phyloP scores from a whole-genome alignment of 2,797 vertebrate species.

The Darevskia mixta region DNA sequence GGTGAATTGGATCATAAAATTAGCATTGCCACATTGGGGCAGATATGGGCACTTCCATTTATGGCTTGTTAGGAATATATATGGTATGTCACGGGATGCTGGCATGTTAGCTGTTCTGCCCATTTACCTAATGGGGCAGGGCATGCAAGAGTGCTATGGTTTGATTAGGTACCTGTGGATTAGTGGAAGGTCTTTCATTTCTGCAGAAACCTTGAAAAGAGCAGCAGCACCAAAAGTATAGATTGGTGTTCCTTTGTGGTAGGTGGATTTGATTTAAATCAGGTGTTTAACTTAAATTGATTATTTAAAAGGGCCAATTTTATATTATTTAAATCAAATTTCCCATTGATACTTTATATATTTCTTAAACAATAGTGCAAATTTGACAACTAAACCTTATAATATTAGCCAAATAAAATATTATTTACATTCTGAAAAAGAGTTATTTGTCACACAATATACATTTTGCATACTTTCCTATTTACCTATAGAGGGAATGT shows the following conservation, averaged over 20 bases:
- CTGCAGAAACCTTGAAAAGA: neutral
- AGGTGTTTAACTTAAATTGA: neutral
- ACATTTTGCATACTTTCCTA: too few species aligned
- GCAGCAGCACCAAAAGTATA: neutral
- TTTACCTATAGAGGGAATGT: too few species aligned
- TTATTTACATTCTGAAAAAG: too few species aligned
- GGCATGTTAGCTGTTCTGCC: neutral
- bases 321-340: too few species aligned
- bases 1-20: neutral
- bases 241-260: neutral
- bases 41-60: neutral
- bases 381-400: too few species aligned
- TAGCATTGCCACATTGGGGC: neutral
- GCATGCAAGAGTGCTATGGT: neutral
- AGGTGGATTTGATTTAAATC: neutral
- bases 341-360: too few species aligned
- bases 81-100: neutral
- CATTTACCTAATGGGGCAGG: neutral
- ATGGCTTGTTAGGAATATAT: neutral
- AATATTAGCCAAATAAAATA: too few species aligned
- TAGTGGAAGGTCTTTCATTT: neutral
- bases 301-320: neutral
- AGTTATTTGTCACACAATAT: too few species aligned
- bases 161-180: neutral
- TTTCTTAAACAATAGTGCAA: too few species aligned